These are phyloP conservation scores for Bilobella aurantiaca DNA, from an alignment of 1,140 invertebrate species.

Conservation along the genomic window DNA sequence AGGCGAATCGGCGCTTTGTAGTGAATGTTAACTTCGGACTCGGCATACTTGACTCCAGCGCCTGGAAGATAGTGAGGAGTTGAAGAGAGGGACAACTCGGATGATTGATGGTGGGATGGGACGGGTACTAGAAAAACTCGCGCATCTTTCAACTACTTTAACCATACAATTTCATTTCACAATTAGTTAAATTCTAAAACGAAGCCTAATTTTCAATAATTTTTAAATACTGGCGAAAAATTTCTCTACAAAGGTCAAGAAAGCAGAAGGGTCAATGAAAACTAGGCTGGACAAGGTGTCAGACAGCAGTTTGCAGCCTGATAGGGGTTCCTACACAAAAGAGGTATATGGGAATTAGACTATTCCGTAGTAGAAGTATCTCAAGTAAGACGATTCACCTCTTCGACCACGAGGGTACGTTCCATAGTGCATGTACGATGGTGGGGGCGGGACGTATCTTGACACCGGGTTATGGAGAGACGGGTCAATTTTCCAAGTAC, in stretches of 20 bases:
- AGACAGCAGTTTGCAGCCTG: constrained; percentile 28
- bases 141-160: neutral
- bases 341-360: constrained; percentile 22
- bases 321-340: constrained; percentile 12
- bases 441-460: constrained; percentile 57
- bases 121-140: neutral
- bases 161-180: too few relatives aligned
- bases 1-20: constrained; percentile 74
- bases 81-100: neutral
- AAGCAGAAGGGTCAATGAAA: neutral
- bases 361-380: constrained; percentile 32
- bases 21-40: constrained; percentile 85
- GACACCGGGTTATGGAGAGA: constrained; percentile 59
- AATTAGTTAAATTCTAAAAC: too few relatives aligned
- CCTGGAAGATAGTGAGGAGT: constrained; percentile 42
- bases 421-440: neutral
- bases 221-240: too few relatives aligned
- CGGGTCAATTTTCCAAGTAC: constrained; percentile 60
- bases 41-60: constrained; percentile 60
- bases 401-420: constrained; percentile 16
- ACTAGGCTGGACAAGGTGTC: neutral
- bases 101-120: neutral
- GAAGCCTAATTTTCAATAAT: too few relatives aligned
- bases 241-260: neutral
- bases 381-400: constrained; percentile 24